Evolutionary conservation across 2,113 vertebrate genomes (phyloP), one percentile per base, ranked within the genome.

Genomic region (Plecotus auritus): DNA sequence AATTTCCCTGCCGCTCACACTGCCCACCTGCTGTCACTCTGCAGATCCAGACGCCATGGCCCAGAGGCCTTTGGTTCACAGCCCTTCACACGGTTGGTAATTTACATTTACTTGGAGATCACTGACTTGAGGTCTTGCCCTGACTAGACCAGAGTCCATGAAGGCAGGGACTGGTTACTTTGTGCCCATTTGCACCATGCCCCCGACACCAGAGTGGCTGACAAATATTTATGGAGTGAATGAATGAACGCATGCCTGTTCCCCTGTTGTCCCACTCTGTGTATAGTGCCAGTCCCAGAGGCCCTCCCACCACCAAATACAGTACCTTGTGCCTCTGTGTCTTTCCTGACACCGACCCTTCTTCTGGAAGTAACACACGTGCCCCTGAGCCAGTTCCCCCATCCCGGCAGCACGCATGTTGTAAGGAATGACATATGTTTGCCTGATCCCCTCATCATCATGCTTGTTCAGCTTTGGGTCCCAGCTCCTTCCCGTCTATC

Each of bases 401-500:
- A 54, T 61, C 45, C 42, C 7, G 6, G 54, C 11, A 23, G n/a
- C 7, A 20, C 0, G 0, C 10, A 0, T 28, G 14, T 30, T 14
- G 18, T 0, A 84, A 18, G 45, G 4, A 86, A 40, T 1, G 40
- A 37, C 32, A 26, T 37, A 40, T 28, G 28, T 16, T 54, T 82
- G 18, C 23, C 84, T 72, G 76, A 47, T 12, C 12, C 28, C 45
- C 4, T 56, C 32, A 76, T 9, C 12, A 6, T 8, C 20, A 28
- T 22, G 0, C 7, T 77, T 42, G 35, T 32, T 18, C 45, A 93
- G 67, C 7, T 49, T 28, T 61, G 20, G 3, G 22, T 61, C 22
- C 42, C 23, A 4, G 14, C 32, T 37, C 2, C 1, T 12, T 66
- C 17, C 22, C 30, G 0, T 49, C 42, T 72, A 42, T 67, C 17